phyloP scores from a whole-genome alignment of 2,888 invertebrate species.

The Anticlea derivata region DNA sequence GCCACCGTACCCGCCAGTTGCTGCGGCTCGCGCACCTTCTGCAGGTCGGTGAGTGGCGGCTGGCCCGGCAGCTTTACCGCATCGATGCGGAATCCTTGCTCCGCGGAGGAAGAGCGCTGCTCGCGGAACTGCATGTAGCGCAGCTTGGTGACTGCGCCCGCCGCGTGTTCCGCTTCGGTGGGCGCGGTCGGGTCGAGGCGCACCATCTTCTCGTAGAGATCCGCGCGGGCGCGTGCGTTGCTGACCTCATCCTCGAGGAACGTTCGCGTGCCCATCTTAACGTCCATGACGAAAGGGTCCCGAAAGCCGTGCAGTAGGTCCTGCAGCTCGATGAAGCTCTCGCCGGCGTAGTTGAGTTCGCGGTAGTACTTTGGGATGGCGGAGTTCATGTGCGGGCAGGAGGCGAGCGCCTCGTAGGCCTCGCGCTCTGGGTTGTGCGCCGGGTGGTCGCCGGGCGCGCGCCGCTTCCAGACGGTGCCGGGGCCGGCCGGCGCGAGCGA shows the following conservation, averaged over 20 bases:
- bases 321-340: constrained; percentile 96
- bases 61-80: constrained; percentile 94
- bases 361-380: constrained; percentile 94
- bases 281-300: constrained; percentile 98
- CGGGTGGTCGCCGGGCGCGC: constrained; percentile 88
- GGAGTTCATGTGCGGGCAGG: constrained; percentile 88
- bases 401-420: constrained; percentile 91
- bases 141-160: constrained; percentile 95
- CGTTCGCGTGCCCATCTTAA: constrained; percentile 98
- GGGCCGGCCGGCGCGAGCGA: constrained; percentile 96
- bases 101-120: constrained; percentile 95
- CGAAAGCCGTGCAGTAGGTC: constrained; percentile 95
- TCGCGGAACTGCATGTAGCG: constrained; percentile 99
- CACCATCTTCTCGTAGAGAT: constrained; percentile 98
- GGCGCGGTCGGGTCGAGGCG: constrained; percentile 94
- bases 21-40: constrained; percentile 91
- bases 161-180: constrained; percentile 91
- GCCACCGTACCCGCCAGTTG: constrained; percentile 90
- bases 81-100: constrained; percentile 97
- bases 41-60: constrained; percentile 93
- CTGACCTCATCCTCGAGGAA: constrained; percentile 97
- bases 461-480: constrained; percentile 96
- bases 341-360: constrained; percentile 90
- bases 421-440: constrained; percentile 89
- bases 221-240: constrained; percentile 91